Evolutionary conservation across 2,797 vertebrate genomes (phyloP).

Genomic region (Huso huso): DNA sequence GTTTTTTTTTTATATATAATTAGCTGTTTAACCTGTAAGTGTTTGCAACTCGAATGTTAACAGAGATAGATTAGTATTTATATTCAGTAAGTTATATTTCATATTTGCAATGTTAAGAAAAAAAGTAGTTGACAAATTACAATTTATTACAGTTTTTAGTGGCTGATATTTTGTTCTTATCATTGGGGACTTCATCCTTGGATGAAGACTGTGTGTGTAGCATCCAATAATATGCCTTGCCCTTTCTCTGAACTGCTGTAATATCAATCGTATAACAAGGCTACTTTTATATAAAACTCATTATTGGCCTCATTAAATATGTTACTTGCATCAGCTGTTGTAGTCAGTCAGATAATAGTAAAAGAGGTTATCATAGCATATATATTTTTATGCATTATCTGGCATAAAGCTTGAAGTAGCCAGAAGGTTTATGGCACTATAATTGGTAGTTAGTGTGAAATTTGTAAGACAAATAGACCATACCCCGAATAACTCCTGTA

Average conservation of each 20-base stretch:
- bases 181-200: slow-evolving; percentile 18
- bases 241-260: slow-evolving; percentile 64
- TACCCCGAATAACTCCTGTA: slow-evolving; percentile 70
- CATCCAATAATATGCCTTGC: slow-evolving; percentile 58
- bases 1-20: not conserved
- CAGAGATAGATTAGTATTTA: too few species aligned
- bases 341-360: slow-evolving; percentile 67
- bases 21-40: too few species aligned
- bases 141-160: slow-evolving; percentile 7
- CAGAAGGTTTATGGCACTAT: slow-evolving; percentile 85
- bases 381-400: slow-evolving; percentile 69
- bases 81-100: too few species aligned
- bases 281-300: slow-evolving; percentile 79
- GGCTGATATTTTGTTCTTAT: slow-evolving; percentile 13
- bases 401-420: slow-evolving; percentile 70
- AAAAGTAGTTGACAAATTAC: not conserved
- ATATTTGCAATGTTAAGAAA: not conserved
- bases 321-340: slow-evolving; percentile 75
- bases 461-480: slow-evolving; percentile 92
- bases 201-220: slow-evolving; percentile 32
- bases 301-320: slow-evolving; percentile 84
- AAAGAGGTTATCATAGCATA: slow-evolving; percentile 63
- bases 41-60: too few species aligned
- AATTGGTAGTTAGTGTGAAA: slow-evolving; percentile 92
- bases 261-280: slow-evolving; percentile 72